phyloP scores from a whole-genome alignment of 2,888 invertebrate genomes.

The Philhelius pedissequus region DNA sequence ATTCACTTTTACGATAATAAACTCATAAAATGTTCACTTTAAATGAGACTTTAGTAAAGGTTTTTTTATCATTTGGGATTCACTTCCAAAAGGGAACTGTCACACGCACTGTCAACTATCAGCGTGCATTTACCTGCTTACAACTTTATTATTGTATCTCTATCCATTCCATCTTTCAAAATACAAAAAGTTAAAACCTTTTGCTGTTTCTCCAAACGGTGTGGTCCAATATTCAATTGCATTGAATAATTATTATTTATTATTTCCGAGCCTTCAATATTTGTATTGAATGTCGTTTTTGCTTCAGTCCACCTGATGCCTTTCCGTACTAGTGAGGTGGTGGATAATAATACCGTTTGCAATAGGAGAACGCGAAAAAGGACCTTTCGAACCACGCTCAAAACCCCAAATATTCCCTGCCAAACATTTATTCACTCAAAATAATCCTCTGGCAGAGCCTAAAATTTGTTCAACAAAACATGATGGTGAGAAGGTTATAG shows the following conservation, averaged over 20 bases:
- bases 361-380: neutral
- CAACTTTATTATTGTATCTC: too few relatives aligned
- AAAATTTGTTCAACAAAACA: conserved; percentile 19
- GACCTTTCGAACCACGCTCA: neutral
- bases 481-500: neutral
- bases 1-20: too few relatives aligned
- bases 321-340: neutral
- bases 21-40: too few relatives aligned
- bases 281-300: conserved; percentile 40
- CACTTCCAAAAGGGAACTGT: too few relatives aligned
- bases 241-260: conserved; percentile 55
- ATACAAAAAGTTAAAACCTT: neutral
- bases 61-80: too few relatives aligned
- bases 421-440: conserved; percentile 43
- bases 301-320: conserved; percentile 51
- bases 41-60: too few relatives aligned
- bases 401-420: neutral
- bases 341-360: neutral
- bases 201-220: neutral
- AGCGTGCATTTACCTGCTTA: too few relatives aligned
- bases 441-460: neutral
- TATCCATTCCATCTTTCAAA: neutral
- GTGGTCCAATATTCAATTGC: conserved; percentile 34
- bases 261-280: conserved; percentile 47
- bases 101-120: too few relatives aligned